Percentiles rank a stretch among this genome's conserved stretches.
These are phyloP conservation scores for Blennius ocellaris DNA, from an alignment of 2,113 vertebrate species.

Conservation along the genomic window DNA sequence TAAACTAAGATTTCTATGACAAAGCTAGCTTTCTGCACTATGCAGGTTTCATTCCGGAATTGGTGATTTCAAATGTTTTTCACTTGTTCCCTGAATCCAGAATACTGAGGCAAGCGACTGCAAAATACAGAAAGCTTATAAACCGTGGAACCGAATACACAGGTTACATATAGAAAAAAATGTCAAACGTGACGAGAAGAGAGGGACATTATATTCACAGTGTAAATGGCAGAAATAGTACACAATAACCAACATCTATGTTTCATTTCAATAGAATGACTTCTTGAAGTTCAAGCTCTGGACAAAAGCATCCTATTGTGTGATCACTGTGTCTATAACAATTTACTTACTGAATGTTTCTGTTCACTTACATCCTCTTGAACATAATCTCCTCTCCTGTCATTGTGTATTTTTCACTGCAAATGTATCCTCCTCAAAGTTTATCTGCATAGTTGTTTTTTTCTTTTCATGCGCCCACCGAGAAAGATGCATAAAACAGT, in stretches of 20 bases:
- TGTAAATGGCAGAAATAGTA: neutral
- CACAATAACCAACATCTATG: too few species aligned
- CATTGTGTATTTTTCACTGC: neutral
- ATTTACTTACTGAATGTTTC: neutral
- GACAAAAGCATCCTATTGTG: neutral
- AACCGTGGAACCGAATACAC: neutral
- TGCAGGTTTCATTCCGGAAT: neutral
- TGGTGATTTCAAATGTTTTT: neutral
- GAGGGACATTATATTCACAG: neutral
- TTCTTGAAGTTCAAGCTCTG: neutral
- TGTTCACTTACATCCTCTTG: neutral
- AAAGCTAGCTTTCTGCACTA: too few species aligned
- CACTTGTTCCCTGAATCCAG: neutral
- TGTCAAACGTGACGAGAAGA: neutral
- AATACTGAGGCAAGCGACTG: neutral
- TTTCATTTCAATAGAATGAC: neutral
- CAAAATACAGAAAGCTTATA: neutral
- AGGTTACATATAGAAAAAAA: neutral
- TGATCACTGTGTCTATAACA: neutral
- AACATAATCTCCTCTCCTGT: neutral
- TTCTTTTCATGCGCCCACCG: neutral
- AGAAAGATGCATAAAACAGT: neutral
- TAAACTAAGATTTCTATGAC: too few species aligned
- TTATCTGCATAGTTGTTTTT: neutral
- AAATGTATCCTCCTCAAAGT: neutral